These are phyloP conservation scores for Boloria euphrosyne DNA, from an alignment of 2,888 invertebrate species.

Conservation along the genomic window DNA sequence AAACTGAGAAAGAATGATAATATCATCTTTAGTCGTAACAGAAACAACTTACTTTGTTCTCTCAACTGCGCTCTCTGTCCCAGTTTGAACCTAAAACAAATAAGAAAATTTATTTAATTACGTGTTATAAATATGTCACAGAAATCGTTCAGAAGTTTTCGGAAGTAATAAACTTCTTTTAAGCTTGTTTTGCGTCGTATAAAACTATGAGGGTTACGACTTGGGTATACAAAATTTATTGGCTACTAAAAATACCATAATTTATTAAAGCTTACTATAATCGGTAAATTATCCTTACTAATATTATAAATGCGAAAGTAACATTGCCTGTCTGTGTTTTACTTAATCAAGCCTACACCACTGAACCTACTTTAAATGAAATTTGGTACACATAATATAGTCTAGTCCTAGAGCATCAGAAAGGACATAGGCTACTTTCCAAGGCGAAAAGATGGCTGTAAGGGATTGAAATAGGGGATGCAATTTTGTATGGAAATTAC, in stretches of 20 bases:
- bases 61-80: constrained; percentile 39
- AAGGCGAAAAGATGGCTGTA: too few relatives aligned
- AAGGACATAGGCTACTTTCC: too few relatives aligned
- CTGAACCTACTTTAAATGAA: too few relatives aligned
- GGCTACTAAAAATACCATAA: background rate
- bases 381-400: too few relatives aligned
- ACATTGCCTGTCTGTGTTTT: too few relatives aligned
- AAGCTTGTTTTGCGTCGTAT: constrained; percentile 34
- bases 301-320: too few relatives aligned
- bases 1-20: background rate
- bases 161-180: constrained; percentile 36
- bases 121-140: constrained; percentile 37
- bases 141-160: constrained; percentile 33
- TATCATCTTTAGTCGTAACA: constrained; percentile 23
- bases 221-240: constrained; percentile 22
- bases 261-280: background rate
- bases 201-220: constrained; percentile 26
- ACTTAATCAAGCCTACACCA: too few relatives aligned
- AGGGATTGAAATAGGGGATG: too few relatives aligned
- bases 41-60: constrained; percentile 46
- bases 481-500: too few relatives aligned
- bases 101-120: constrained; percentile 34
- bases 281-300: too few relatives aligned
- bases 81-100: constrained; percentile 48
- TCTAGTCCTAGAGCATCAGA: too few relatives aligned